Evolutionary conservation across 2,113 vertebrate genomes (phyloP).

Genomic region (Pogona vitticeps): DNA sequence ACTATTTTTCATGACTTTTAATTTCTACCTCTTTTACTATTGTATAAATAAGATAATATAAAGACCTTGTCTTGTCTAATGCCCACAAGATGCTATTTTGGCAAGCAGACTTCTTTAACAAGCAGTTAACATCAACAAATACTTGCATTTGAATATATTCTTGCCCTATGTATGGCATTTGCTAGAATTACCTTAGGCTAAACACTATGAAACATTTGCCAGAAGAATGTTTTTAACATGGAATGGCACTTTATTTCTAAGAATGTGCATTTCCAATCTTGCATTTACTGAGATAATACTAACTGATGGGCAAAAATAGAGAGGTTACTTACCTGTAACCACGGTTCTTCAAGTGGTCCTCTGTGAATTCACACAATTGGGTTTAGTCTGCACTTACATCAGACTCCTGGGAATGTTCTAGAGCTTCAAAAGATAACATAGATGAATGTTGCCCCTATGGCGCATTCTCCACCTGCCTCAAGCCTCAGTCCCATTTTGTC

Average conservation of each 20-base stretch:
- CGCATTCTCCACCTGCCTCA: too few relatives aligned
- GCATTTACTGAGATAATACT: neutral
- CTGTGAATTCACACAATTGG: too few relatives aligned
- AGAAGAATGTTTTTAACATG: neutral
- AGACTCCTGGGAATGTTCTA: too few relatives aligned
- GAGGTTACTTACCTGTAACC: too few relatives aligned
- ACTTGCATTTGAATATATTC: neutral
- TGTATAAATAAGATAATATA: slow-evolving; percentile 20
- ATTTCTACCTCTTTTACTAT: neutral
- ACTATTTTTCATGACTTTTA: slow-evolving; percentile 13
- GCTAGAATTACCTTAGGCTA: neutral
- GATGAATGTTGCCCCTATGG: too few relatives aligned
- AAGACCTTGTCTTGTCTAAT: neutral
- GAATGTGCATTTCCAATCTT: neutral
- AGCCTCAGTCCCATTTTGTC: too few relatives aligned
- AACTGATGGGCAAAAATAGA: neutral
- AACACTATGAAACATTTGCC: neutral
- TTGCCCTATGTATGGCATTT: neutral
- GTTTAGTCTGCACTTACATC: too few relatives aligned
- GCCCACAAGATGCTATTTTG: slow-evolving; percentile 23
- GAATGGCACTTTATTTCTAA: neutral
- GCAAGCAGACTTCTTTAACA: slow-evolving; percentile 6
- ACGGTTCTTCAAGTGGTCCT: too few relatives aligned
- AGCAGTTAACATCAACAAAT: slow-evolving; percentile 20
- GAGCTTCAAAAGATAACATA: too few relatives aligned